Conservation (phyloP, 2,113 vertebrate genomes). For the Seriola aureovittata region DNA sequence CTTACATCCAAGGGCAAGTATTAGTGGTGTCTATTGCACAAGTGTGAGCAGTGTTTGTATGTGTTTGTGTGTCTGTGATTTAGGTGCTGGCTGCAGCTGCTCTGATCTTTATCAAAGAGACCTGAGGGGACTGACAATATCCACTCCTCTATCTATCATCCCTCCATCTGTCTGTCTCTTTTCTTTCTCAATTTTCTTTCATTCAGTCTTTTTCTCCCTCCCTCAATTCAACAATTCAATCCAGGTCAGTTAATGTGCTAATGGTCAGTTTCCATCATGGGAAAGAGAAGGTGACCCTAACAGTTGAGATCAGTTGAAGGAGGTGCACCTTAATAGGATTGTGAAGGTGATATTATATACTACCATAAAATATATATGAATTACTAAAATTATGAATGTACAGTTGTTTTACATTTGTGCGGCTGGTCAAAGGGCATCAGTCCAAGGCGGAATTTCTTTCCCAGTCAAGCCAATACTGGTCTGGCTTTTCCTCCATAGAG, state of each 20-base stretch:
- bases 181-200: slow-evolving; percentile 25
- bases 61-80: slow-evolving; percentile 31
- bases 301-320: slow-evolving; percentile 1
- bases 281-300: slow-evolving; percentile 41
- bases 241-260: slow-evolving; percentile 26
- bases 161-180: slow-evolving; percentile 40
- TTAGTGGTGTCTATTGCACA: slow-evolving; percentile 8
- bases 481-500: too few relatives aligned
- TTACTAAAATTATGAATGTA: background rate
- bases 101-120: slow-evolving; percentile 76
- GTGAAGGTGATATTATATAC: background rate
- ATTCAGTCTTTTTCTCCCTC: slow-evolving; percentile 25
- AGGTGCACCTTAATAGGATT: background rate
- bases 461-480: too few relatives aligned
- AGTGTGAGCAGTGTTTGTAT: background rate
- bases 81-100: slow-evolving; percentile 47
- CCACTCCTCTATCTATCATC: slow-evolving; percentile 57
- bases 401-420: background rate
- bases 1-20: background rate
- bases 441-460: too few relatives aligned
- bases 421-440: too few relatives aligned
- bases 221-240: slow-evolving; percentile 31
- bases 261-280: background rate
- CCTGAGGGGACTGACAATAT: slow-evolving; percentile 73
- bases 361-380: background rate